Evolutionary conservation across 2,888 invertebrate species (phyloP).

Genomic region (Sphaeridia pumilis): DNA sequence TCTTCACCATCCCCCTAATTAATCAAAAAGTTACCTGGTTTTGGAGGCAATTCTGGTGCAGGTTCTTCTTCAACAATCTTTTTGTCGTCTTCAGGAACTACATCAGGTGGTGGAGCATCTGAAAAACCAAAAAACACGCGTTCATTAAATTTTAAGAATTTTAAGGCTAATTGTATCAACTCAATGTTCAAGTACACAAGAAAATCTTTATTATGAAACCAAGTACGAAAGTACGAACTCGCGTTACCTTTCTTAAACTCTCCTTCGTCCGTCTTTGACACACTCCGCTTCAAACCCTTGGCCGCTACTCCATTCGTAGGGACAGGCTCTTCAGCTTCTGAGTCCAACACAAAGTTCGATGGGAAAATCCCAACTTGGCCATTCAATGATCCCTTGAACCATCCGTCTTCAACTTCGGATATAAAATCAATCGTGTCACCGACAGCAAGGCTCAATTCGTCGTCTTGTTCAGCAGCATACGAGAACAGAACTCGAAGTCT

Average conservation of each 20-base stretch:
- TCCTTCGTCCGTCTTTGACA: neutral
- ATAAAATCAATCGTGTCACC: conserved; percentile 83
- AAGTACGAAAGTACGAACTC: no score
- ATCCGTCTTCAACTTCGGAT: conserved; percentile 85
- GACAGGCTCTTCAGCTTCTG: neutral
- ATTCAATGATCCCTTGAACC: conserved; percentile 78
- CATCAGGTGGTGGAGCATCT: no score
- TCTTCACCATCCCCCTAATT: no score
- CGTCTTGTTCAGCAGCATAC: conserved; percentile 85
- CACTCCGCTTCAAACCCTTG: conserved; percentile 1
- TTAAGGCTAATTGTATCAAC: no score
- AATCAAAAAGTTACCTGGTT: conserved; percentile 53
- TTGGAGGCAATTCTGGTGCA: conserved; percentile 60
- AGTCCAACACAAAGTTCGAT: conserved; percentile 76
- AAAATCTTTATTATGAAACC: no score
- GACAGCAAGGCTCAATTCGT: conserved; percentile 75
- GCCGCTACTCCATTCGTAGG: conserved; percentile 3
- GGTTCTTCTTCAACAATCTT: conserved; percentile 37
- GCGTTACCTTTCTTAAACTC: neutral
- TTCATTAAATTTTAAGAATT: no score
- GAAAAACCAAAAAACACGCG: no score
- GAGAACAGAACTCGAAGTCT: conserved; percentile 76
- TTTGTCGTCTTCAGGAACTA: neutral
- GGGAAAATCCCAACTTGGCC: conserved; percentile 79
- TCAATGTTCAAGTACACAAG: no score